Percentiles rank a stretch among this genome's conserved stretches.
phyloP scores from a whole-genome alignment of 2,888 invertebrate genomes.

The Ypsolopha sequella region DNA sequence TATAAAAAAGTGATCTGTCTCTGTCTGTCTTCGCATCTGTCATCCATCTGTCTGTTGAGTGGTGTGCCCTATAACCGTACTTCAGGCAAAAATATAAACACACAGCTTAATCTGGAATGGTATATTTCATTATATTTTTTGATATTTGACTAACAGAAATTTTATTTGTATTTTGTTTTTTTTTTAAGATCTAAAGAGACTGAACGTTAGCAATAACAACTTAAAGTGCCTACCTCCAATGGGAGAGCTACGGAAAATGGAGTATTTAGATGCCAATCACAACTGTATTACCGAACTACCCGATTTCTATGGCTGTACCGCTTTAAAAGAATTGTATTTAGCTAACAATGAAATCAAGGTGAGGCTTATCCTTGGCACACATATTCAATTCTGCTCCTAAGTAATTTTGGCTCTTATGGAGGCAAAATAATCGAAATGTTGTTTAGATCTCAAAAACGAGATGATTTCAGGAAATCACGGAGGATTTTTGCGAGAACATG shows the following conservation, averaged over 20 bases:
- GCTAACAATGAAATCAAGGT: slow-evolving; percentile 87
- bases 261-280: slow-evolving; percentile 82
- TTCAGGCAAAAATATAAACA: no score
- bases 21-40: no score
- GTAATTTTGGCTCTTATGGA: no score
- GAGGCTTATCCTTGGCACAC: slow-evolving; percentile 9
- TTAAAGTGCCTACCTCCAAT: slow-evolving; percentile 75
- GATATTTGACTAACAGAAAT: no score
- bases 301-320: slow-evolving; percentile 80
- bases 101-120: no score
- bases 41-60: no score
- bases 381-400: not conserved
- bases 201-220: slow-evolving; percentile 82
- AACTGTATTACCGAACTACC: slow-evolving; percentile 85
- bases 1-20: no score
- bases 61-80: no score
- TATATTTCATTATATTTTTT: no score
- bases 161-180: not conserved
- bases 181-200: slow-evolving; percentile 47
- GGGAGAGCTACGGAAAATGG: slow-evolving; percentile 80
- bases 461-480: slow-evolving; percentile 74
- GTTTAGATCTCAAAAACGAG: no score
- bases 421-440: no score
- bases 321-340: slow-evolving; percentile 84
- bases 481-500: slow-evolving; percentile 79